These are phyloP conservation scores for Drosophila differens DNA, from an alignment of 2,888 invertebrate genomes.

Conservation along the genomic window DNA sequence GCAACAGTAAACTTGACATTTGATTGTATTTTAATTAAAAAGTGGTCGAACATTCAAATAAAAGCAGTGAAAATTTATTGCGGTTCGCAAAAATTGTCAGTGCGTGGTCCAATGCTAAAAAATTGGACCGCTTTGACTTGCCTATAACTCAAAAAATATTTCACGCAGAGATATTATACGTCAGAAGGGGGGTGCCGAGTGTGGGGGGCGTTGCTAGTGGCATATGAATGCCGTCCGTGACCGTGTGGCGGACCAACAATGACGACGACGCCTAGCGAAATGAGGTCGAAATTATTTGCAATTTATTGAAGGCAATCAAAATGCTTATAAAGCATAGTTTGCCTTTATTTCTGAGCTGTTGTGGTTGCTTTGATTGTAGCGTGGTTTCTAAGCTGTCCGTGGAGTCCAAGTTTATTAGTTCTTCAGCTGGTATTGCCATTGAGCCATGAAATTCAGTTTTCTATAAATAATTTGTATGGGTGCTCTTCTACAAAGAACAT, in stretches of 20 bases:
- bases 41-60: conserved; percentile 55
- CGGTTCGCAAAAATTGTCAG: conserved; percentile 57
- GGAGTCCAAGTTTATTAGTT: conserved; percentile 71
- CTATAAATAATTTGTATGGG: conserved; percentile 17
- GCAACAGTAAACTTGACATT: conserved; percentile 79
- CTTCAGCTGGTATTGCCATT: conserved; percentile 70
- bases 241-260: conserved; percentile 70
- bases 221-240: conserved; percentile 68
- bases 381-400: conserved; percentile 50
- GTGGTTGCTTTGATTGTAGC: conserved; percentile 39
- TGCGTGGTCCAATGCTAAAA: conserved; percentile 65
- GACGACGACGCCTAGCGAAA: conserved; percentile 70
- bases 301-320: conserved; percentile 82
- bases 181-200: conserved; percentile 17
- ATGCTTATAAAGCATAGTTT: conserved; percentile 76
- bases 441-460: conserved; percentile 75
- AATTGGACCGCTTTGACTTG: conserved; percentile 47
- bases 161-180: conserved; percentile 72
- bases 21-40: conserved; percentile 82
- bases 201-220: conserved; percentile 31
- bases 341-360: conserved; percentile 43
- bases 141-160: conserved; percentile 72
- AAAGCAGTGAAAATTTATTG: conserved; percentile 69
- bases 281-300: conserved; percentile 83
- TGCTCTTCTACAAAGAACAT: conserved; percentile 32